These are phyloP conservation scores for Leiothrix lutea DNA, from an alignment of 2,113 vertebrate genomes.

Conservation along the genomic window DNA sequence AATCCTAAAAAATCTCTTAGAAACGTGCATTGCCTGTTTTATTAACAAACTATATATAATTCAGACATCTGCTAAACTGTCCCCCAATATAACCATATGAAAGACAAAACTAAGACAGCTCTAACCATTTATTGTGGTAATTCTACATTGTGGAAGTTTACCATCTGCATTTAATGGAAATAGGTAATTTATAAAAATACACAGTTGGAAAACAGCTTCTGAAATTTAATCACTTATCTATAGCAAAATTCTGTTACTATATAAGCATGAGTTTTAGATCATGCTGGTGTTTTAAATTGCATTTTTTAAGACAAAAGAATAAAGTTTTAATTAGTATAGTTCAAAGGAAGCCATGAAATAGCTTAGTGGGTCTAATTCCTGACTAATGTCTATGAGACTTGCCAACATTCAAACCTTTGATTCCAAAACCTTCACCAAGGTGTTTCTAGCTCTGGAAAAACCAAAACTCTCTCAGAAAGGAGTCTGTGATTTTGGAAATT, in stretches of 20 bases:
- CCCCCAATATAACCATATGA: conserved; percentile 15
- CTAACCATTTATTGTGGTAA: conserved; percentile 1
- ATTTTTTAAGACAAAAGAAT: not conserved
- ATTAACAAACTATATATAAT: conserved; percentile 57
- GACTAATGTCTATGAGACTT: not conserved
- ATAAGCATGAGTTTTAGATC: not conserved
- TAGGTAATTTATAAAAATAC: not conserved
- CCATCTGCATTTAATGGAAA: not conserved
- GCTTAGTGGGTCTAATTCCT: not conserved
- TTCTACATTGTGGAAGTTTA: not conserved
- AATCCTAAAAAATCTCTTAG: conserved; percentile 34
- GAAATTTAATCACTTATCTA: not conserved
- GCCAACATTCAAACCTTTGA: not conserved
- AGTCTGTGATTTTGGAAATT: not conserved
- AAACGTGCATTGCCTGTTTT: conserved; percentile 1
- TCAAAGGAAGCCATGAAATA: not conserved
- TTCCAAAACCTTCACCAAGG: not conserved
- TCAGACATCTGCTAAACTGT: conserved; percentile 53
- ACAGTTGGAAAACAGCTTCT: not conserved
- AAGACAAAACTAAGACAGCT: conserved; percentile 11
- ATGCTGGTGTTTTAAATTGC: not conserved
- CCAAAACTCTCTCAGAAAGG: not conserved
- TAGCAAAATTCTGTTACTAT: not conserved
- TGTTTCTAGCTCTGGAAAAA: not conserved
- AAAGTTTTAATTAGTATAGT: not conserved